Percentiles rank a stretch among this genome's conserved stretches.
phyloP scores from a whole-genome alignment of 2,797 vertebrate genomes.

The Rhincodon typus region DNA sequence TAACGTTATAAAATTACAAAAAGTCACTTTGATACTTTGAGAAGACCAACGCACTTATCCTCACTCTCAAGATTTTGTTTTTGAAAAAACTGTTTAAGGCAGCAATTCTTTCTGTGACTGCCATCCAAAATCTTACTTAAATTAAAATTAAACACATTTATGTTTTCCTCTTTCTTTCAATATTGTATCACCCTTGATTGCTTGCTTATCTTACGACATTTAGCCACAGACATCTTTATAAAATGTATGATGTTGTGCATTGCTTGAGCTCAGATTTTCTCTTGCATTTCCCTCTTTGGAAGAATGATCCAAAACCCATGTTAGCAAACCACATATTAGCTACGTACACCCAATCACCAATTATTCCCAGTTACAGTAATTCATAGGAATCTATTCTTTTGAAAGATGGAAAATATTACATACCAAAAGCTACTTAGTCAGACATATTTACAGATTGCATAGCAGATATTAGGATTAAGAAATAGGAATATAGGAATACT shows the following conservation, averaged over 20 bases:
- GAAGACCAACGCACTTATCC: not conserved
- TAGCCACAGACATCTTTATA: not conserved
- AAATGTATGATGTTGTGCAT: too few species aligned
- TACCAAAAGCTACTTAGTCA: not conserved
- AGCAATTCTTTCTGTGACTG: not conserved
- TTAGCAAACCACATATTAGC: not conserved
- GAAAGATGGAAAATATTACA: not conserved
- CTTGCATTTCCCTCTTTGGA: not conserved
- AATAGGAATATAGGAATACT: not conserved
- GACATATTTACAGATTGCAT: not conserved
- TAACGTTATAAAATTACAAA: not conserved
- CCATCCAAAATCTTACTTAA: not conserved
- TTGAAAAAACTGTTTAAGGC: not conserved
- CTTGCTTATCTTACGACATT: not conserved
- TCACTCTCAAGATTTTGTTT: not conserved
- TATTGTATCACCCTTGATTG: not conserved
- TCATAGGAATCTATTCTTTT: not conserved
- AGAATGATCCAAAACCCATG: not conserved
- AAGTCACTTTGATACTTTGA: not conserved
- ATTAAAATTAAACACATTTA: not conserved
- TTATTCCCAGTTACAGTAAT: not conserved
- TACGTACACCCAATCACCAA: not conserved
- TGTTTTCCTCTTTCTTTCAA: not conserved
- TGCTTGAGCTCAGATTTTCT: not conserved
- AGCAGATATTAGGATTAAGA: not conserved